Evolutionary conservation across 2,113 vertebrate species (phyloP).

Genomic region (Silurus asotus): DNA sequence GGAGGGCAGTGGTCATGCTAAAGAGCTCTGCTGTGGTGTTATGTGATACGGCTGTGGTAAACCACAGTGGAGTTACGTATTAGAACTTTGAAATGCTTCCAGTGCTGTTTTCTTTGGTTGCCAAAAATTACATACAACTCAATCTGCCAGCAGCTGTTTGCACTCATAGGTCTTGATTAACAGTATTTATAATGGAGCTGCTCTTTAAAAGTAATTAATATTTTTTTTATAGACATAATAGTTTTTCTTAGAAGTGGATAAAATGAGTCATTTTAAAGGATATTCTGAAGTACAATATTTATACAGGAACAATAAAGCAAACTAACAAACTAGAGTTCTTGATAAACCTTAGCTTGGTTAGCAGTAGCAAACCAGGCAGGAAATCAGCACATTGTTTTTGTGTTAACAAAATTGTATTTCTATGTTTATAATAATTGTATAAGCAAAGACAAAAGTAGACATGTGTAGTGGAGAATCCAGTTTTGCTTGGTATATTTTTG

Average conservation of each 20-base stretch:
- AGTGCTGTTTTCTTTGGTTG: constrained; percentile 51
- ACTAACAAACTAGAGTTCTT: not conserved
- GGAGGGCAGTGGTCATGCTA: constrained; percentile 9
- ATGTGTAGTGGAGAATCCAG: not conserved
- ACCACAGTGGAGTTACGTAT: constrained; percentile 62
- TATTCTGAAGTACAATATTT: not conserved
- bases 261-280: not conserved
- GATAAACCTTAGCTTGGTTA: not conserved
- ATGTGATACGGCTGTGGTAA: constrained; percentile 70
- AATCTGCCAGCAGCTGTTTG: constrained; percentile 25
- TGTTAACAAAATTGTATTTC: not conserved
- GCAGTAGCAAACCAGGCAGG: not conserved
- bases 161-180: not conserved
- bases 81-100: constrained; percentile 54
- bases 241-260: not conserved
- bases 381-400: not conserved
- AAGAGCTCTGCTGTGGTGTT: constrained; percentile 58
- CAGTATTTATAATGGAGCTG: not conserved
- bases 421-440: not conserved
- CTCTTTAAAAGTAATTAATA: not conserved
- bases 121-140: constrained; percentile 46
- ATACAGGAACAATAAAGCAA: not conserved
- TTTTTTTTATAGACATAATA: not conserved
- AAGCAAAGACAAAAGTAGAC: not conserved
- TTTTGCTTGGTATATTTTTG: not conserved